phyloP scores from a whole-genome alignment of 2,888 invertebrate species.

The Leptopilina syphax region DNA sequence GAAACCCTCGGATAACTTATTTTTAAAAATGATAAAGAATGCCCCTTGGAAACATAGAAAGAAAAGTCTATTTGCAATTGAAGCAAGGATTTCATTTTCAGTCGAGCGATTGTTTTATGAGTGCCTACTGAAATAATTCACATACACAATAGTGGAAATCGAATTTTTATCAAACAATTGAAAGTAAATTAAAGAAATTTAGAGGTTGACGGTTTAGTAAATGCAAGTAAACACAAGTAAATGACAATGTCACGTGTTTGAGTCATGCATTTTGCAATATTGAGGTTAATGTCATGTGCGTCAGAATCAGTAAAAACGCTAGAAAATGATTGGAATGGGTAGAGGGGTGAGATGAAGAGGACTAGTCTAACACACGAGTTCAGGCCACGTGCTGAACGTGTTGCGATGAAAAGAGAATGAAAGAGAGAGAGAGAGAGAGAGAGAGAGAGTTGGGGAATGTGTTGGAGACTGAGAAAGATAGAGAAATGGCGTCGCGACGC shows the following conservation, averaged over 20 bases:
- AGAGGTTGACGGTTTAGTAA: no score
- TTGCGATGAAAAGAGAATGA: conserved; percentile 47
- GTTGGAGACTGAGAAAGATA: conserved; percentile 41
- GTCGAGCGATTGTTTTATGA: no score
- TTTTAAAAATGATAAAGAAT: no score
- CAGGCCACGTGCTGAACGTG: conserved; percentile 66
- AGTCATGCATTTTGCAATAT: neutral
- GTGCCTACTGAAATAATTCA: no score
- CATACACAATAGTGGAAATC: no score
- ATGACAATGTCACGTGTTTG: neutral
- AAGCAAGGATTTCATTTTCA: no score
- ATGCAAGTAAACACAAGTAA: neutral
- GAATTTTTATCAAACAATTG: no score
- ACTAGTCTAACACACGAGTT: conserved; percentile 51
- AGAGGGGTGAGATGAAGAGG: conserved; percentile 25
- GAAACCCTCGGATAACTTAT: no score
- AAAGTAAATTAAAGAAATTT: no score
- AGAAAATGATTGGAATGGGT: conserved; percentile 16
- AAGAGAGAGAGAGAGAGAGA: conserved; percentile 41
- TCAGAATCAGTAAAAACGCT: conserved; percentile 38
- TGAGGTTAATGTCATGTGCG: conserved; percentile 32
- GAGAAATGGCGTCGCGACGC: conserved; percentile 61
- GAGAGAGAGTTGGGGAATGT: conserved; percentile 37
- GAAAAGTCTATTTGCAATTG: no score
- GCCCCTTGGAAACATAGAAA: no score